Evolutionary conservation across 2,113 vertebrate genomes (phyloP).

Genomic region (Tragelaphus strepsiceros): DNA sequence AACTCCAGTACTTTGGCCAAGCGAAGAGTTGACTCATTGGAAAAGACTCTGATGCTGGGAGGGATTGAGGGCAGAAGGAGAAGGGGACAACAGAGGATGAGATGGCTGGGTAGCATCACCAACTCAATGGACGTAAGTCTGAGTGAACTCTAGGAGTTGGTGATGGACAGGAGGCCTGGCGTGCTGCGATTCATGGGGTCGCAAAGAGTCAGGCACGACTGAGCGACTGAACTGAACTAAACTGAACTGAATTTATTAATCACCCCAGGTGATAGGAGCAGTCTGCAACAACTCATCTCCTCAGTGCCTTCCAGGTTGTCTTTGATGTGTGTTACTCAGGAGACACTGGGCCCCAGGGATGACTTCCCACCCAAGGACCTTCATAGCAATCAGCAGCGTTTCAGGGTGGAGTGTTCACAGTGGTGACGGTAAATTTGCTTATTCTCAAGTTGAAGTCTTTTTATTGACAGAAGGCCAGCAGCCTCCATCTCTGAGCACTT

Average conservation of each 20-base stretch:
- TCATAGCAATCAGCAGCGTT: neutral
- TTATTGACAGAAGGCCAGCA: neutral
- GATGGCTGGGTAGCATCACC: no score
- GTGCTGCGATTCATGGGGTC: no score
- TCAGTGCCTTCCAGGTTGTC: neutral
- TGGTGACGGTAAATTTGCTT: neutral
- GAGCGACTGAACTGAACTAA: no score
- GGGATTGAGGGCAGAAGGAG: no score
- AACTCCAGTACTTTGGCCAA: no score
- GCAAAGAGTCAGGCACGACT: no score
- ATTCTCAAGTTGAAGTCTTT: neutral
- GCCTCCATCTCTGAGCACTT: neutral
- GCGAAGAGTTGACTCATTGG: no score
- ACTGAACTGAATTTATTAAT: constrained; percentile 19
- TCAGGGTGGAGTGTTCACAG: neutral
- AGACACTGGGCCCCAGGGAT: neutral
- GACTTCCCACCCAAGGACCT: neutral
- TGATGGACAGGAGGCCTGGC: no score
- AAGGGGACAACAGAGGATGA: no score
- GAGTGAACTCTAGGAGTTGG: no score
- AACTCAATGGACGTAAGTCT: no score
- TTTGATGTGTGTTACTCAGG: neutral
- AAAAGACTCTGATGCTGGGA: no score
- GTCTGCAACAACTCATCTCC: neutral
- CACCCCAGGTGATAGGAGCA: constrained; percentile 10